Evolutionary conservation across 1,140 invertebrate genomes (phyloP), one percentile per base, ranked within the genome.

Genomic region (Nylanderia fulva): DNA sequence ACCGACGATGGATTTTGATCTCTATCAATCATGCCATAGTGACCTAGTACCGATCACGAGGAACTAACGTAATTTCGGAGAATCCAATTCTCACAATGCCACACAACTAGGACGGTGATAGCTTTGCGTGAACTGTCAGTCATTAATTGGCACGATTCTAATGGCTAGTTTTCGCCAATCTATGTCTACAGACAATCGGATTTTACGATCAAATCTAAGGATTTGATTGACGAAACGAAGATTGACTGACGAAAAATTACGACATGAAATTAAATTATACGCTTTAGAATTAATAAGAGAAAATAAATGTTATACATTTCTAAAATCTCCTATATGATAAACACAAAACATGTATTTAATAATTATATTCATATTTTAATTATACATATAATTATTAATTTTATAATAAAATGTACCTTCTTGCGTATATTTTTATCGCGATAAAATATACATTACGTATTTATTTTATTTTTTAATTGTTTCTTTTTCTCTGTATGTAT

Each of bases 51-150:
- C 52, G 52, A 69, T 80, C 63, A 36, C 77, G 52, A 71, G 24
- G 64, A 71, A n/a, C 52, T 42, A 60, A 82, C 29, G 60, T 68
- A 68, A 56, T 82, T 42, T 27, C 36, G 27, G 52, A 27, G 29
- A 82, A 82, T 72, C 54, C 77, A 71, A 82, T 82, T 82, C 27
- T 33, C 18, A 2, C 77, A 58, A 60, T 82, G 66, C 27, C 66
- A 29, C 66, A 29, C n/a, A 58, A 82, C 36, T 42, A 21, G 45
- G 5, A 48, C 21, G 21, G 33, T 56, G 76, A 80, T 80, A 71
- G 66, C 66, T 33, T 82, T 29, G 77, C 77, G 77, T 71, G 66
- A 82, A 82, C 60, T 58, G 77, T 72, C 66, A 29, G 77, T 60
- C 66, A 39, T 82, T 82, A 82, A 82, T 82, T 58, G 66, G 13